A percentile compares a stretch with the other conserved stretches of the same genome.
Conservation (phyloP, 2,888 invertebrate species). For the Eulithis testata region DNA sequence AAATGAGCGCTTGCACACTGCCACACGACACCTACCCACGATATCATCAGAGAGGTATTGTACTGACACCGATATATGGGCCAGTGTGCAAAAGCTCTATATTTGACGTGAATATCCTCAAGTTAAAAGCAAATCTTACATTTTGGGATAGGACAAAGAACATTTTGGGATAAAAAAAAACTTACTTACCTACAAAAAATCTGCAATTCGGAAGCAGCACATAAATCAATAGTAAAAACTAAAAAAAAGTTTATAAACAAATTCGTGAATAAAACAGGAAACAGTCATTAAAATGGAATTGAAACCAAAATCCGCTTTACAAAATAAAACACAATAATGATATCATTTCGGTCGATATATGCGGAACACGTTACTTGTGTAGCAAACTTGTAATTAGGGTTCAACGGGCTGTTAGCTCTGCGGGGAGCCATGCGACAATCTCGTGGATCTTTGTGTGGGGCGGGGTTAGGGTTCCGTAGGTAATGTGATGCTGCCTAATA, state of each 20-base stretch:
- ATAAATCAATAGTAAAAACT: background rate
- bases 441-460: conserved; percentile 50
- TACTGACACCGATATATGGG: no score
- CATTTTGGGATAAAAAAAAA: no score
- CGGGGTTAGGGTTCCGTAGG: conserved; percentile 47
- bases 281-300: conserved; percentile 1
- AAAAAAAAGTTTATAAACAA: background rate
- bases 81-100: no score
- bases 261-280: conserved; percentile 2
- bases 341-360: conserved; percentile 40
- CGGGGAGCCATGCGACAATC: conserved; percentile 56
- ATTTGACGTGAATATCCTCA: no score
- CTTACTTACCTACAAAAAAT: background rate
- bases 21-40: no score
- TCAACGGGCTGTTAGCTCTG: conserved; percentile 53
- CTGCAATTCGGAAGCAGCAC: background rate
- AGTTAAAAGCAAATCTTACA: no score
- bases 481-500: background rate
- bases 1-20: no score
- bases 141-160: no score
- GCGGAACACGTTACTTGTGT: conserved; percentile 42
- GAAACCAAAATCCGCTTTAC: conserved; percentile 31
- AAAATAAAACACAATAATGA: conserved; percentile 32
- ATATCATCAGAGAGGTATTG: no score
- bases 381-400: conserved; percentile 53